A percentile compares a stretch with the other conserved stretches of the same genome.
phyloP scores from a whole-genome alignment of 1,140 invertebrate genomes.

The Drosophila santomea region DNA sequence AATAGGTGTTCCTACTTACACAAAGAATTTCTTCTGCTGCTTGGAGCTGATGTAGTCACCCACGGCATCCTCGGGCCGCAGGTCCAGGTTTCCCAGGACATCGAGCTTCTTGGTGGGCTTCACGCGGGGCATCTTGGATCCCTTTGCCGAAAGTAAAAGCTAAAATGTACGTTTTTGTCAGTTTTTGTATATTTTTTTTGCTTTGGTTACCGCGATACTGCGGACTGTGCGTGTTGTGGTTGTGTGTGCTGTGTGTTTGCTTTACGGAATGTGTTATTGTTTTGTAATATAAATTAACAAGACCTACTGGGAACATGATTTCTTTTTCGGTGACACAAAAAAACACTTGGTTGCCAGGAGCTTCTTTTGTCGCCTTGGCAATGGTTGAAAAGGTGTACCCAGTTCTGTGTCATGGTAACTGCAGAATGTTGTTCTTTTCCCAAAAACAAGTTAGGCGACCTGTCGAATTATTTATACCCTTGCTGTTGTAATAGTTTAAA shows the following conservation, averaged over 20 bases:
- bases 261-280: slow-evolving; percentile 18
- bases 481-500: too few relatives aligned
- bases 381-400: background rate
- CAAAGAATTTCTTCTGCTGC: slow-evolving; percentile 69
- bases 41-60: slow-evolving; percentile 72
- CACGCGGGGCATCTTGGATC: slow-evolving; percentile 71
- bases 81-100: slow-evolving; percentile 78
- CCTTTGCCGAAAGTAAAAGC: slow-evolving; percentile 2
- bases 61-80: slow-evolving; percentile 76
- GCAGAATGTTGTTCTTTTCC: background rate
- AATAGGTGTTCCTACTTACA: slow-evolving; percentile 53
- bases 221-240: slow-evolving; percentile 3
- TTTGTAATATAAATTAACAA: slow-evolving; percentile 40
- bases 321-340: slow-evolving; percentile 20
- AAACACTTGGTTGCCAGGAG: slow-evolving; percentile 41
- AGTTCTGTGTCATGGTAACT: background rate
- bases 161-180: background rate
- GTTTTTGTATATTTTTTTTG: slow-evolving; percentile 1
- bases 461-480: too few relatives aligned
- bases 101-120: slow-evolving; percentile 79
- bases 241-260: slow-evolving; percentile 13
- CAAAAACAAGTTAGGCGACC: background rate
- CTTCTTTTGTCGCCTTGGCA: slow-evolving; percentile 11
- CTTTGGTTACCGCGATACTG: slow-evolving; percentile 7
- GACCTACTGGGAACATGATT: slow-evolving; percentile 50